These are phyloP conservation scores for Cinclus cinclus DNA, from an alignment of 2,113 vertebrate species.

Conservation along the genomic window DNA sequence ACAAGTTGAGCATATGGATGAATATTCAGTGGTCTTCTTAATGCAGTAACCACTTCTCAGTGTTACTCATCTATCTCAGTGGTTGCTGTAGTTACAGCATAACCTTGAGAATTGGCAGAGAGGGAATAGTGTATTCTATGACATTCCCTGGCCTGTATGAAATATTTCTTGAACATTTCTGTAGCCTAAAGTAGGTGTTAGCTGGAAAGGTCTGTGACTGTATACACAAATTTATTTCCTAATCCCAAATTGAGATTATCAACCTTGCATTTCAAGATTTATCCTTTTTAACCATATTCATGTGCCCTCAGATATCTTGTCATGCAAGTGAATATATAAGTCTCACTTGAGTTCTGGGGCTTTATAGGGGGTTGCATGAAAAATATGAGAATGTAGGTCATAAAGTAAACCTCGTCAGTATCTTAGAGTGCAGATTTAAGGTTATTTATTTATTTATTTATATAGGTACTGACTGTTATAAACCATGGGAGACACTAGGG, in stretches of 20 bases:
- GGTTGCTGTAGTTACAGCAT: constrained; percentile 46
- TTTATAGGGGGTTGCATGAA: not conserved
- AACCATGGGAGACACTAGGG: not conserved
- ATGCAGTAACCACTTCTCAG: not conserved
- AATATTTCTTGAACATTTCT: not conserved
- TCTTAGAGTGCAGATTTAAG: not conserved
- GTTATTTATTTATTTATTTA: not conserved
- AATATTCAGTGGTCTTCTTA: not conserved
- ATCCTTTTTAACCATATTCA: not conserved
- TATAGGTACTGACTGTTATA: not conserved
- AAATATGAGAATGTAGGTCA: not conserved
- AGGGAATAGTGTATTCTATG: not conserved
- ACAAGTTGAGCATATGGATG: not conserved
- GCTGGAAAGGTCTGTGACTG: not conserved
- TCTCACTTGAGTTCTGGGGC: not conserved
- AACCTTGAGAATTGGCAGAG: not conserved
- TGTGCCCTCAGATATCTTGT: not conserved
- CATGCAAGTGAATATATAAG: not conserved
- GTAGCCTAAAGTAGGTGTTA: not conserved
- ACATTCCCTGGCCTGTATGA: not conserved
- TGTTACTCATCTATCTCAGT: not conserved
- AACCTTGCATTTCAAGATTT: not conserved
- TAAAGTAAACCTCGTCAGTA: not conserved
- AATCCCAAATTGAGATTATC: not conserved
- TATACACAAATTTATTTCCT: not conserved